Evolutionary conservation across 1,140 invertebrate genomes (phyloP), one percentile per base, ranked within the genome.

Genomic region (Onthophagus taurus): DNA sequence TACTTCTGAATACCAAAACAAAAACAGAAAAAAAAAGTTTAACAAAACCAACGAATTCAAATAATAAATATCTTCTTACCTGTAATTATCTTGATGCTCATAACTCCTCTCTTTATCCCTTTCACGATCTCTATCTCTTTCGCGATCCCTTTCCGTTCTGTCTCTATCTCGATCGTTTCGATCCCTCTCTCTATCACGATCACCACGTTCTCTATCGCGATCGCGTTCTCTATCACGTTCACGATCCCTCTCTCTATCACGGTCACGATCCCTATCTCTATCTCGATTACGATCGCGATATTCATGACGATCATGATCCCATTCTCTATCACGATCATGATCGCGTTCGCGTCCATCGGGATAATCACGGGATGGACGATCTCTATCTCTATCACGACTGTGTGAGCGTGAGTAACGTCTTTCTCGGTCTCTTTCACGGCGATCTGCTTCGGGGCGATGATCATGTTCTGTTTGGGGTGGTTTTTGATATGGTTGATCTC

Each of bases 381-480:
- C 54, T 45, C 55, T 69, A 67, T 73, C 71, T 56, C 71, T 65
- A 31, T 75, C 72, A 9, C 71, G 61, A 42, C 68, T 74, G 31
- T 67, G 60, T 0, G 71, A 72, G 36, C 72, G 58, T 0, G 72
- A 72, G 43, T 68, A 72, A 3, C 65, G 45, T 31, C 69, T 63
- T 8, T 72, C 72, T 49, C 71, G 61, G 35, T 70, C 68, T 45
- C 65, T 64, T 42, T 69, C 71, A 29, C 65, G 51, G 18, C 67
- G 57, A 11, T 69, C 62, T 42, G 69, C 69, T 42, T 74, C 62
- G 33, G 35, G 4, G 7, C 53, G 45, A 31, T 51, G 48, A 9
- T 59, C 57, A 11, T 53, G 41, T n/a, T 59, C 54, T 9, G 31
- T 26, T 41, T 42, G 43, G 2, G 45, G 45, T 12, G 47, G 37